Conservation (phyloP, 2,797 vertebrate species). For the Hyperoplus immaculatus region DNA sequence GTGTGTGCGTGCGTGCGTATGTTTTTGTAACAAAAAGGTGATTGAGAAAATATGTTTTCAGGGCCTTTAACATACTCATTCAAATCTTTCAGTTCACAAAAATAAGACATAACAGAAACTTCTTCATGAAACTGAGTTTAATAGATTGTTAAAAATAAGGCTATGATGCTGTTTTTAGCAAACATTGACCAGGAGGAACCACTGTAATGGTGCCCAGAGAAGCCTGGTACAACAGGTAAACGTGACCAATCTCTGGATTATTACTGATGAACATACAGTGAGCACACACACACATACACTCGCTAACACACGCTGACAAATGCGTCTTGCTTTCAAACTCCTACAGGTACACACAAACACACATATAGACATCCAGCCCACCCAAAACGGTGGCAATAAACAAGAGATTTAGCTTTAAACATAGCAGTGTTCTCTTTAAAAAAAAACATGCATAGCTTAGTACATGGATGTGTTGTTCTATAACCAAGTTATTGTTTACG, state of each 20-base stretch:
- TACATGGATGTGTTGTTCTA: slow-evolving; percentile 71
- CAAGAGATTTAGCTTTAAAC: slow-evolving; percentile 66
- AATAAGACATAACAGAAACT: slow-evolving; percentile 48
- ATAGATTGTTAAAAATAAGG: slow-evolving; percentile 88
- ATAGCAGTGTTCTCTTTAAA: slow-evolving; percentile 69
- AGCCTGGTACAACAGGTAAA: slow-evolving; percentile 21
- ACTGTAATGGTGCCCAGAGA: slow-evolving; percentile 60
- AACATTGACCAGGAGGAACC: slow-evolving; percentile 72
- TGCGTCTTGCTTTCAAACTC: slow-evolving; percentile 36
- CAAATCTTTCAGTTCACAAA: not conserved
- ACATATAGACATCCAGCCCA: slow-evolving; percentile 57
- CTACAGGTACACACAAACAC: slow-evolving; percentile 44
- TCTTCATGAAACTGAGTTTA: slow-evolving; percentile 86
- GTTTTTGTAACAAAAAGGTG: not conserved
- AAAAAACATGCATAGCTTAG: slow-evolving; percentile 87
- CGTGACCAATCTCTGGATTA: slow-evolving; percentile 49
- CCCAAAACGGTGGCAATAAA: slow-evolving; percentile 79
- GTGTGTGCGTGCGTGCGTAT: no score
- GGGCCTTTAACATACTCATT: not conserved
- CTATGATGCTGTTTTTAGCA: slow-evolving; percentile 84
- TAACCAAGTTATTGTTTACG: slow-evolving; percentile 53
- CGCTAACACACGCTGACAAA: slow-evolving; percentile 52
- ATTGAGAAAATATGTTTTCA: not conserved
- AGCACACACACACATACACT: slow-evolving; percentile 45
- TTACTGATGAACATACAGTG: slow-evolving; percentile 54